Evolutionary conservation across 2,888 invertebrate genomes (phyloP).

Genomic region (Aproaerema taeniolella): DNA sequence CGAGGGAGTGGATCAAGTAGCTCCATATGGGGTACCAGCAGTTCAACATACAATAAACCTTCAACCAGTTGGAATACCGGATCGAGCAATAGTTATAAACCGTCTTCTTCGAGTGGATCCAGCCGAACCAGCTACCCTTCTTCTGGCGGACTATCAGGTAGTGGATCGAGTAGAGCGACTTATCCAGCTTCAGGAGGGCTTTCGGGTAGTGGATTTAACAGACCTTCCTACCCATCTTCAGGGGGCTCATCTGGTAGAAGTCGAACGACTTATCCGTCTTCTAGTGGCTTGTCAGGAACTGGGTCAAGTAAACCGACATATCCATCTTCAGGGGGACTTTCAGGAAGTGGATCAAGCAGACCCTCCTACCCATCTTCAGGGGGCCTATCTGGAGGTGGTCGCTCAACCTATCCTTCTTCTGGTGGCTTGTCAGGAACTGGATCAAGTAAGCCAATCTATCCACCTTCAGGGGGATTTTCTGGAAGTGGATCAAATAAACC

Average conservation of each 20-base stretch:
- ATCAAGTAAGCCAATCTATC: constrained; percentile 4
- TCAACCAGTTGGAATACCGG: constrained; percentile 6
- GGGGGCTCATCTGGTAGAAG: constrained; percentile 27
- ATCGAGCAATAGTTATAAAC: constrained; percentile 14
- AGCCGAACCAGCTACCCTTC: constrained; percentile 22
- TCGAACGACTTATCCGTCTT: constrained; percentile 20
- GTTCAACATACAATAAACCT: constrained; percentile 1
- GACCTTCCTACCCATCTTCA: constrained; percentile 19
- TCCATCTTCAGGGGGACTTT: constrained; percentile 26
- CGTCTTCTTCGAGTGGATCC: constrained; percentile 21
- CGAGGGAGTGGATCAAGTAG: not conserved
- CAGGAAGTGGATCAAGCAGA: constrained; percentile 17
- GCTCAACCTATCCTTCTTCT: constrained; percentile 19
- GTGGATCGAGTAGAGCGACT: constrained; percentile 12
- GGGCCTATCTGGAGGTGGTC: constrained; percentile 15
- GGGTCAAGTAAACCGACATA: constrained; percentile 19
- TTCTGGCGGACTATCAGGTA: constrained; percentile 25
- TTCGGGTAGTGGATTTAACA: constrained; percentile 12
- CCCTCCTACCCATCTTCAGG: constrained; percentile 15
- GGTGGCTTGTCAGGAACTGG: constrained; percentile 26
- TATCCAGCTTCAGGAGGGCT: constrained; percentile 17
- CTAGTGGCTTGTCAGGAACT: constrained; percentile 23
- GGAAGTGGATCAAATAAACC: constrained; percentile 19
- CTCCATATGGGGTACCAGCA: not conserved
- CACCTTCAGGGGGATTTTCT: constrained; percentile 19